Evolutionary conservation across 2,797 vertebrate genomes (phyloP).

Genomic region (Leptatherina wallacei): DNA sequence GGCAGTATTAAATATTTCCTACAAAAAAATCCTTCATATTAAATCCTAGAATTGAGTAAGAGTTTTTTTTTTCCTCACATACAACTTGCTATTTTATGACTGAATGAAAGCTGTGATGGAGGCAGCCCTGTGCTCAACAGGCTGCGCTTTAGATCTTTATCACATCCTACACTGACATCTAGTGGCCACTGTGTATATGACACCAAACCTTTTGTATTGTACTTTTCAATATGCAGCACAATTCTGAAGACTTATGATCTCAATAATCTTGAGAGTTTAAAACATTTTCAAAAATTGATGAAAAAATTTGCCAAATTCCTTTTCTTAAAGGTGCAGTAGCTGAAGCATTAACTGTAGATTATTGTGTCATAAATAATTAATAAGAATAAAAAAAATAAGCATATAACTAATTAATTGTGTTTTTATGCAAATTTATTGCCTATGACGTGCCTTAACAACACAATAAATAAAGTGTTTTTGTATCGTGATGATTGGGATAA

Average conservation of each 20-base stretch:
- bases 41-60: neutral
- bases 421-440: no score
- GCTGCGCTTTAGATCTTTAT: slow-evolving; percentile 43
- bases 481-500: no score
- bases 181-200: slow-evolving; percentile 59
- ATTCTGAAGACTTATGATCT: neutral
- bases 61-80: neutral
- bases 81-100: no score
- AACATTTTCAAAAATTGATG: no score
- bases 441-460: no score
- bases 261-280: neutral
- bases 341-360: neutral
- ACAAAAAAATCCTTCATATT: neutral
- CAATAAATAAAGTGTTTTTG: no score
- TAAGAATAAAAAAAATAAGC: neutral
- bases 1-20: neutral
- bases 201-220: neutral
- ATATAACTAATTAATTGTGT: no score
- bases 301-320: no score
- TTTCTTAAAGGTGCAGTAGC: neutral
- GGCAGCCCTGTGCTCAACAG: slow-evolving; percentile 1
- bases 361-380: neutral
- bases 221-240: neutral
- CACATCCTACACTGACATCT: slow-evolving; percentile 81
- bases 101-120: neutral